Percentiles rank a stretch among this genome's conserved stretches.
Evolutionary conservation across 2,888 invertebrate genomes (phyloP).

Genomic region (Nomada hirtipes): DNA sequence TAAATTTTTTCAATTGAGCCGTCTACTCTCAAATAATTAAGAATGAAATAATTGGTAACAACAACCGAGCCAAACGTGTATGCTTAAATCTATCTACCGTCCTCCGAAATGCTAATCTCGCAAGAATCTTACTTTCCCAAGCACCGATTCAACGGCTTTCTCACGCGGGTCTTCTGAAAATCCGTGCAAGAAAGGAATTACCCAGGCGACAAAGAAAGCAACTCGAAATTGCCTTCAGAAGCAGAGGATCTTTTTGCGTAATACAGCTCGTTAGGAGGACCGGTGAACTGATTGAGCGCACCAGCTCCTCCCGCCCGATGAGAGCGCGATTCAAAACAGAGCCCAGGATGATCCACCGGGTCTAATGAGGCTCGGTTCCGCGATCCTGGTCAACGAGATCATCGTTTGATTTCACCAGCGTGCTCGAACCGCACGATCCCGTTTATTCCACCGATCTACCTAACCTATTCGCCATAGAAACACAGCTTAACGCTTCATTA

Average conservation of each 20-base stretch:
- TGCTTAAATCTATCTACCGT: too few species aligned
- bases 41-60: too few species aligned
- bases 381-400: slow-evolving; percentile 51
- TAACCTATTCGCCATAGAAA: not conserved
- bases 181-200: not conserved
- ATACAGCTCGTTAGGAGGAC: slow-evolving; percentile 35
- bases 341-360: slow-evolving; percentile 36
- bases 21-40: too few species aligned
- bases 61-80: too few species aligned
- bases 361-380: slow-evolving; percentile 47
- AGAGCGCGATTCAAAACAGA: slow-evolving; percentile 25
- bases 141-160: not conserved
- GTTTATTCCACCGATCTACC: slow-evolving; percentile 17
- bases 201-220: slow-evolving; percentile 25
- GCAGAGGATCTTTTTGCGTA: slow-evolving; percentile 26
- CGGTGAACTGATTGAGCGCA: slow-evolving; percentile 36
- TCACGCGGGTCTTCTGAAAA: not conserved
- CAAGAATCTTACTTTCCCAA: not conserved
- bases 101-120: not conserved
- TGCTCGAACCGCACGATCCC: slow-evolving; percentile 12
- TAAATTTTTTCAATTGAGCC: too few species aligned
- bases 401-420: slow-evolving; percentile 25
- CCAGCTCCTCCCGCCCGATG: slow-evolving; percentile 33
- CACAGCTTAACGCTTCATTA: not conserved
- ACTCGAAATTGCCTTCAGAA: slow-evolving; percentile 11